These are phyloP conservation scores for Tamandua tetradactyla DNA, from an alignment of 2,797 vertebrate species.

Conservation along the genomic window DNA sequence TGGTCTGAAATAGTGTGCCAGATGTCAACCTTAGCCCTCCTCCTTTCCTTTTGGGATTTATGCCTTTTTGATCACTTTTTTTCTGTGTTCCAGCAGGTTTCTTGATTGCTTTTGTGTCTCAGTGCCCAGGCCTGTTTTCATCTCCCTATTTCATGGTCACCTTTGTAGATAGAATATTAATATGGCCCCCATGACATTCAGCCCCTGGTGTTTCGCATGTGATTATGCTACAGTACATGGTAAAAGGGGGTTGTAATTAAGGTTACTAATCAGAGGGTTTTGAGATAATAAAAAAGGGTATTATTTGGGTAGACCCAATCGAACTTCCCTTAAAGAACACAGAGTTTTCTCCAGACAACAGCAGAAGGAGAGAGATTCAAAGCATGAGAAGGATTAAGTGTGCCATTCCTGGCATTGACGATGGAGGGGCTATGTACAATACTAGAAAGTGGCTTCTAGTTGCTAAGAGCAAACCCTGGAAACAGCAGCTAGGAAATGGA, in stretches of 20 bases:
- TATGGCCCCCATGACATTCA: neutral
- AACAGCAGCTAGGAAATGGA: neutral
- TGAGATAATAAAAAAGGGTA: neutral
- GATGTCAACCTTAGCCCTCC: neutral
- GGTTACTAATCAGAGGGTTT: neutral
- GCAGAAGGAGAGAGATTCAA: neutral
- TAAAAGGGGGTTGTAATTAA: neutral
- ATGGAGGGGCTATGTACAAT: neutral
- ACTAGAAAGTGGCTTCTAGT: neutral
- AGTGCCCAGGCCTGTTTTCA: neutral
- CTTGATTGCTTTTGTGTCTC: neutral
- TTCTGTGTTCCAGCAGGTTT: neutral
- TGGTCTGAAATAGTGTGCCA: neutral
- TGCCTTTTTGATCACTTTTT: neutral
- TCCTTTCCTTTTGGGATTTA: neutral
- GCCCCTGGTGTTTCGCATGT: neutral
- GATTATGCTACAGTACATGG: neutral
- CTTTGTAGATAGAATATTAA: neutral
- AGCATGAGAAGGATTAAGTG: neutral
- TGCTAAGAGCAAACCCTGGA: neutral
- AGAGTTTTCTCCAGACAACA: neutral
- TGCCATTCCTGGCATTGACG: neutral
- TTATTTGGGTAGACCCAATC: neutral
- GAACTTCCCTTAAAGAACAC: neutral
- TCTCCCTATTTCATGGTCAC: neutral